These are phyloP conservation scores for Blastomussa wellsi DNA, from an alignment of 92 coral and sea anemone genomes.

Conservation along the genomic window DNA sequence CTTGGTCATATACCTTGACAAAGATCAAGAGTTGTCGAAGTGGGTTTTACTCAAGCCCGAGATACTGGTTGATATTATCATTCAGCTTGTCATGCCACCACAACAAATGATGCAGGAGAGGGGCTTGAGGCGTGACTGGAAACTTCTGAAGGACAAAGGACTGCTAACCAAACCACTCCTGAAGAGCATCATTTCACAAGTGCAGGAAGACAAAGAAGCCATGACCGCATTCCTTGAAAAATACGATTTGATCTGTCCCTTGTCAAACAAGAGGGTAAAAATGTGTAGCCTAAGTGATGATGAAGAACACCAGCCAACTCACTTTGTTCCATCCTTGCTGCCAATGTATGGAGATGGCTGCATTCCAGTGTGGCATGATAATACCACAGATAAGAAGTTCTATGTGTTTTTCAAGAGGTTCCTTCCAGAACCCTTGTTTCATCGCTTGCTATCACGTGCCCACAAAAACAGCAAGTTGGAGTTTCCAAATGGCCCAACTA, in stretches of 20 bases:
- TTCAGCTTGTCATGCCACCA: slow-evolving; percentile 36
- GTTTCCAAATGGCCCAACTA: slow-evolving; percentile 15
- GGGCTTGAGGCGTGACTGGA: slow-evolving; percentile 57
- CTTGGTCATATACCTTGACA: slow-evolving; percentile 49
- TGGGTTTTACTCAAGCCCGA: slow-evolving; percentile 64
- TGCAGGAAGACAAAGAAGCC: slow-evolving; percentile 25
- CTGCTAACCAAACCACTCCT: slow-evolving; percentile 47
- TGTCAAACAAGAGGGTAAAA: not conserved
- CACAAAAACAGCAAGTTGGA: slow-evolving; percentile 39
- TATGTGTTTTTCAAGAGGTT: slow-evolving; percentile 52
- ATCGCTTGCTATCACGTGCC: slow-evolving; percentile 61
- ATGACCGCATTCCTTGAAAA: slow-evolving; percentile 57
- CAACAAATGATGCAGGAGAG: slow-evolving; percentile 17
- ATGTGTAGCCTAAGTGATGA: not conserved
- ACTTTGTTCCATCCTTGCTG: slow-evolving; percentile 64
- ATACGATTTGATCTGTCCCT: slow-evolving; percentile 49
- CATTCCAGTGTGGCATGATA: slow-evolving; percentile 28
- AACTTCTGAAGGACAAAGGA: slow-evolving; percentile 35
- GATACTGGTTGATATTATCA: slow-evolving; percentile 46
- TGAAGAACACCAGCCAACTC: slow-evolving; percentile 27
- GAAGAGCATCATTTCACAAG: slow-evolving; percentile 32
- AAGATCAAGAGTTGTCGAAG: slow-evolving; percentile 14
- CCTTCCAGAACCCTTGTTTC: slow-evolving; percentile 64
- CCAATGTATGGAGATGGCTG: slow-evolving; percentile 32
- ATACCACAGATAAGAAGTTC: slow-evolving; percentile 40